These are phyloP conservation scores for Metopia argyrocephala DNA, from an alignment of 2,888 invertebrate species.

Conservation along the genomic window DNA sequence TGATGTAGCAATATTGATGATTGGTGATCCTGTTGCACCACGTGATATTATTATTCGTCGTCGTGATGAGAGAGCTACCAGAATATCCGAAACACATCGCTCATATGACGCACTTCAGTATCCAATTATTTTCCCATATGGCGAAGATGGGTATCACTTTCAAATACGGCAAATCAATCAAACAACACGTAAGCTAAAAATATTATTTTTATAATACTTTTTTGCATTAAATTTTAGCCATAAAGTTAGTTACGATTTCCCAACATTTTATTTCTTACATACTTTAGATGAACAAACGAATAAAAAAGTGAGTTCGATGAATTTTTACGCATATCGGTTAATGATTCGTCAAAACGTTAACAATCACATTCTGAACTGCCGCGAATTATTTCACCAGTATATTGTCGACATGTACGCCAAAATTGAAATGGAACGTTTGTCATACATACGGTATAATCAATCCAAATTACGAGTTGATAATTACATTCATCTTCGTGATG, in stretches of 20 bases:
- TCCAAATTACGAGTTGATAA: slow-evolving; percentile 65
- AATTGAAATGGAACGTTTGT: slow-evolving; percentile 72
- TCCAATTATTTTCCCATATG: no score
- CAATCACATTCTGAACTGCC: slow-evolving; percentile 66
- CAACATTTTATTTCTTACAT: no score
- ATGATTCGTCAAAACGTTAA: slow-evolving; percentile 31
- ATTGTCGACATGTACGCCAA: slow-evolving; percentile 74
- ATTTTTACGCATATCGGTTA: slow-evolving; percentile 45
- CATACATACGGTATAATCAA: slow-evolving; percentile 71
- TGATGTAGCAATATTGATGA: no score
- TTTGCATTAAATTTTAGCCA: no score
- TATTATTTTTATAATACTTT: no score
- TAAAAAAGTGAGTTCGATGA: slow-evolving; percentile 30
- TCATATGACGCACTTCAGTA: slow-evolving; percentile 18
- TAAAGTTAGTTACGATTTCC: no score
- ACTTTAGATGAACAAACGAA: no score
- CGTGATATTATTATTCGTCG: slow-evolving; percentile 62
- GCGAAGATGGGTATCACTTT: slow-evolving; percentile 25
- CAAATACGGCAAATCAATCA: slow-evolving; percentile 22
- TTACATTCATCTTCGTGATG: slow-evolving; percentile 37
- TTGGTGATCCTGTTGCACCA: slow-evolving; percentile 58
- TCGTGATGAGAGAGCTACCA: no score
- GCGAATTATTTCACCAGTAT: slow-evolving; percentile 71
- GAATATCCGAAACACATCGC: no score
- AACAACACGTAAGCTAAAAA: no score